Evolutionary conservation across 2,888 invertebrate genomes (phyloP).

Genomic region (Sabellastarte sp.): DNA sequence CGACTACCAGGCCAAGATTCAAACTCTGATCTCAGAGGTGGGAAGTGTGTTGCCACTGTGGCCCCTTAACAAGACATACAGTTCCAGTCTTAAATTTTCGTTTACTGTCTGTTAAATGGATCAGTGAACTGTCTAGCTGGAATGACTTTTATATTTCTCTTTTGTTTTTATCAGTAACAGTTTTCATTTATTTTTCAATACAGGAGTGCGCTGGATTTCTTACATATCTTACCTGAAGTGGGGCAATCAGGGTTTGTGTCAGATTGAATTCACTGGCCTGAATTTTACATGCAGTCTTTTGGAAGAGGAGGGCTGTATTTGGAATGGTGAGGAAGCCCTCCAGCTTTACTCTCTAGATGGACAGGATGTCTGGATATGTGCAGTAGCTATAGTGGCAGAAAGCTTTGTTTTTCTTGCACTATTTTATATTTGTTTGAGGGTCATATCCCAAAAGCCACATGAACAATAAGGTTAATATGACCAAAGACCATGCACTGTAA

Average conservation of each 20-base stretch:
- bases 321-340: constrained; percentile 36
- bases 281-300: constrained; percentile 36
- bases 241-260: constrained; percentile 44
- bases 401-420: constrained; percentile 36
- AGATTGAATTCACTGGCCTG: constrained; percentile 35
- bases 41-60: too few relatives aligned
- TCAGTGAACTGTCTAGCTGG: too few relatives aligned
- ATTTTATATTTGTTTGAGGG: constrained; percentile 37
- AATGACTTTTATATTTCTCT: too few relatives aligned
- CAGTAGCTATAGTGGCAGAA: constrained; percentile 31
- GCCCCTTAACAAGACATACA: too few relatives aligned
- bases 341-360: constrained; percentile 36
- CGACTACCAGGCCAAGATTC: too few relatives aligned
- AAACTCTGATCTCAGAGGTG: too few relatives aligned
- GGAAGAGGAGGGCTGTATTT: constrained; percentile 32
- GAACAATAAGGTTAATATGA: too few relatives aligned
- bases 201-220: constrained; percentile 45
- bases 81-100: too few relatives aligned
- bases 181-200: constrained; percentile 7
- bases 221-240: constrained; percentile 45
- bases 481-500: too few relatives aligned
- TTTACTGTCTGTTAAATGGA: too few relatives aligned
- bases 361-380: constrained; percentile 33
- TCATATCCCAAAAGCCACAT: constrained; percentile 45
- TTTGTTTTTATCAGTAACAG: too few relatives aligned